Conservation (phyloP, 2,888 invertebrate genomes). For the Micropterix aruncella region DNA sequence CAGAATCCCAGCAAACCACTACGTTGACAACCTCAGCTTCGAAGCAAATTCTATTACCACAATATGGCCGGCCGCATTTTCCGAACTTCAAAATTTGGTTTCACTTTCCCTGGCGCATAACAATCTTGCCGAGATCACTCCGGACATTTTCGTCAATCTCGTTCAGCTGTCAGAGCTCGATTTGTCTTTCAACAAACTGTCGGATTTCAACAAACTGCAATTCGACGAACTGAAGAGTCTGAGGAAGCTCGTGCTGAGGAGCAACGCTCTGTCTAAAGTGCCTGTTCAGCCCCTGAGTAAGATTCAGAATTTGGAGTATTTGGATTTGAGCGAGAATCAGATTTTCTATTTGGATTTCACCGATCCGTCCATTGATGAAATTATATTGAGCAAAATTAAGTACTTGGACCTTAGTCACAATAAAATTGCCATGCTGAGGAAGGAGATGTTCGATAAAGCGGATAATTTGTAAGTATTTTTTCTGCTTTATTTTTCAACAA, state of each 20-base stretch:
- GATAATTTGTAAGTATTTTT: slow-evolving; percentile 28
- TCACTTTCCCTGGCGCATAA: slow-evolving; percentile 35
- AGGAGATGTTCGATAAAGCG: slow-evolving; percentile 25
- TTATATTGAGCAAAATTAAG: slow-evolving; percentile 21
- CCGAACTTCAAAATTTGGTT: slow-evolving; percentile 24
- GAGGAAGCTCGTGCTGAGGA: slow-evolving; percentile 31
- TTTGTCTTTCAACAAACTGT: slow-evolving; percentile 34
- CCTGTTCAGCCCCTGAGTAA: slow-evolving; percentile 25
- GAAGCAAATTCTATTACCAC: slow-evolving; percentile 29
- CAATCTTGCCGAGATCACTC: slow-evolving; percentile 27
- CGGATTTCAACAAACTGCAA: slow-evolving; percentile 24
- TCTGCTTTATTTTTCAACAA: background rate
- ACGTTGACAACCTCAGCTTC: slow-evolving; percentile 27
- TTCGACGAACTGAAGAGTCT: slow-evolving; percentile 20
- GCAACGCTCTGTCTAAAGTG: slow-evolving; percentile 28
- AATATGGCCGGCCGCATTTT: slow-evolving; percentile 34
- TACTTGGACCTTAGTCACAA: slow-evolving; percentile 37
- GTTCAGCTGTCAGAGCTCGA: slow-evolving; percentile 31
- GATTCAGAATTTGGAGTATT: slow-evolving; percentile 24
- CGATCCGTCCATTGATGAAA: slow-evolving; percentile 17
- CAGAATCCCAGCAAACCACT: slow-evolving; percentile 31
- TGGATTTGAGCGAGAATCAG: slow-evolving; percentile 36
- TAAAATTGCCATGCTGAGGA: slow-evolving; percentile 26
- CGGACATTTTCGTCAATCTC: slow-evolving; percentile 31
- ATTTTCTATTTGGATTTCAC: slow-evolving; percentile 25